Conservation (phyloP, 2,113 vertebrate species). For the Silurus glanis region DNA sequence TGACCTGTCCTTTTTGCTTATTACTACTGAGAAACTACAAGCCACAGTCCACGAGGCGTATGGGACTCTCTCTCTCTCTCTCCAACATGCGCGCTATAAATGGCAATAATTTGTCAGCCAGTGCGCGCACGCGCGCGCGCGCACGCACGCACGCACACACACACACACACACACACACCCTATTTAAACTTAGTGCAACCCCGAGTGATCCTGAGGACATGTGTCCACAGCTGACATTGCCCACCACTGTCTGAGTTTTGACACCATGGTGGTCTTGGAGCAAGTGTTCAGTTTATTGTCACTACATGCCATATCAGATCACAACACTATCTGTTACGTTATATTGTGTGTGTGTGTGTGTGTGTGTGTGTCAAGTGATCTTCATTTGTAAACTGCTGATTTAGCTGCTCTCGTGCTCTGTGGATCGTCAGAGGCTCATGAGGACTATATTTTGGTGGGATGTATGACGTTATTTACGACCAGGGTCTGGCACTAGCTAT, state of each 20-base stretch:
- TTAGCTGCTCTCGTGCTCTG: too few relatives aligned
- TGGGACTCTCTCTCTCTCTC: neutral
- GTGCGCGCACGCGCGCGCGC: neutral
- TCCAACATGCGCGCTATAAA: slow-evolving; percentile 46
- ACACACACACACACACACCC: neutral
- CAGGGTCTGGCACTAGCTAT: too few relatives aligned
- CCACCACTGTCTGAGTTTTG: too few relatives aligned
- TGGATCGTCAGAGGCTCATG: too few relatives aligned
- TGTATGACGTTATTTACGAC: too few relatives aligned
- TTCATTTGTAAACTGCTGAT: too few relatives aligned
- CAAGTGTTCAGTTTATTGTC: neutral
- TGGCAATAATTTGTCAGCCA: slow-evolving; percentile 37
- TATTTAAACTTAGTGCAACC: slow-evolving; percentile 26
- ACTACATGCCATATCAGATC: neutral
- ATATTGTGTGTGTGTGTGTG: neutral
- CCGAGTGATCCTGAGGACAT: slow-evolving; percentile 1
- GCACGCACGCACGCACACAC: neutral
- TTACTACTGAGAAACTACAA: neutral
- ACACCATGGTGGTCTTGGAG: neutral
- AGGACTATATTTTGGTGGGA: too few relatives aligned
- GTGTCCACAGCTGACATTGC: neutral
- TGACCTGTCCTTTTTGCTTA: neutral
- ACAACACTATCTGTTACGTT: neutral
- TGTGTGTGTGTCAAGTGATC: too few relatives aligned
- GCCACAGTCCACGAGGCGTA: neutral